phyloP scores from a whole-genome alignment of 2,888 invertebrate genomes.

The Pyrocoelia pectoralis region DNA sequence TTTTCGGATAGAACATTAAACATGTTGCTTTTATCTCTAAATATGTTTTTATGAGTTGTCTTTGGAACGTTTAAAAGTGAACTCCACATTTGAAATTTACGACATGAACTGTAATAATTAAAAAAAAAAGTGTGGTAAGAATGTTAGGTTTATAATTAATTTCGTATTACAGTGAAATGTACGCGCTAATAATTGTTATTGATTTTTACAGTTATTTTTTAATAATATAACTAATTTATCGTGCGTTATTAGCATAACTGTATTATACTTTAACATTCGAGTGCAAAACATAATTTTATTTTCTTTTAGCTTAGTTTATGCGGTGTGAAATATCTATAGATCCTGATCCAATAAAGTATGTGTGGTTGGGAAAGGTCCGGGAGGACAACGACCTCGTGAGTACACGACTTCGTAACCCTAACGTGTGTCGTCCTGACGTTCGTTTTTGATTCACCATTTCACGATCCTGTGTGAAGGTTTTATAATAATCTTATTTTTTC shows the following conservation, averaged over 20 bases:
- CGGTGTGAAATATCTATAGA: slow-evolving; percentile 38
- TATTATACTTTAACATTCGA: slow-evolving; percentile 28
- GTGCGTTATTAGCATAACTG: slow-evolving; percentile 24
- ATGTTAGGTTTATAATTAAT: background rate
- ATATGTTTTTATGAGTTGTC: background rate
- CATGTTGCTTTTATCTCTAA: background rate
- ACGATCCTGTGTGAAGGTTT: slow-evolving; percentile 17
- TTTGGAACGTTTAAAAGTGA: background rate
- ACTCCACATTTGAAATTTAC: background rate
- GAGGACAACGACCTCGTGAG: slow-evolving; percentile 29
- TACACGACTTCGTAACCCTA: slow-evolving; percentile 24
- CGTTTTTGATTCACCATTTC: slow-evolving; percentile 20
- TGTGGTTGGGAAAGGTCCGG: slow-evolving; percentile 37
- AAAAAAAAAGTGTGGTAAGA: background rate
- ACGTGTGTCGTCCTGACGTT: slow-evolving; percentile 15
- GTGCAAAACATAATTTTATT: slow-evolving; percentile 24
- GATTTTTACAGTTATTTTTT: background rate
- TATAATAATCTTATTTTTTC: background rate
- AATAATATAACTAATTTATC: slow-evolving; percentile 11
- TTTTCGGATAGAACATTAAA: background rate
- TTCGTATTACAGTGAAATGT: background rate
- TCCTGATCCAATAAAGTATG: slow-evolving; percentile 37
- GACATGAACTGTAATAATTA: background rate
- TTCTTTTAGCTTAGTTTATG: slow-evolving; percentile 21
- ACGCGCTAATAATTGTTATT: background rate